phyloP scores from a whole-genome alignment of 2,797 vertebrate species.

The Rachycentron canadum region DNA sequence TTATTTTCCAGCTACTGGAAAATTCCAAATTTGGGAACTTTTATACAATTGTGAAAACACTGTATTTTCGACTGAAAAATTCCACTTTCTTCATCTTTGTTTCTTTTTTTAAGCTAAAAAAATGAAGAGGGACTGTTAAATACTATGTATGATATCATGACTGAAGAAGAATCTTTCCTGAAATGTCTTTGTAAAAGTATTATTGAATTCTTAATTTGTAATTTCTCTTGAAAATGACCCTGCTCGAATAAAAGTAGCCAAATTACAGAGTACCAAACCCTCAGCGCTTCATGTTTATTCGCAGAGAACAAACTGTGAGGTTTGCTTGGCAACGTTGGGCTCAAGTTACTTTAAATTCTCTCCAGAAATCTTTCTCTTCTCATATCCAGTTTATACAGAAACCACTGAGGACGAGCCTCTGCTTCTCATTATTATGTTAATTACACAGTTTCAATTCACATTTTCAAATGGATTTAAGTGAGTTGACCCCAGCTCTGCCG shows the following conservation, averaged over 20 bases:
- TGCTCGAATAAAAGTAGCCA: constrained; percentile 99
- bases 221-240: constrained; percentile 99
- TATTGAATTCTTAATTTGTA: constrained; percentile 99
- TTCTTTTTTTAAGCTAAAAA: constrained; percentile 95
- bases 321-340: constrained; percentile 14
- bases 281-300: constrained; percentile 69
- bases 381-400: constrained; percentile 13
- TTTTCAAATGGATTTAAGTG: constrained; percentile 53
- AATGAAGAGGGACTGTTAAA: constrained; percentile 99
- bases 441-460: constrained; percentile 44
- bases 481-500: constrained; percentile 33
- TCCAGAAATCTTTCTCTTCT: constrained; percentile 19
- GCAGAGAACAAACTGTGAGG: constrained; percentile 14
- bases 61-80: constrained; percentile 99
- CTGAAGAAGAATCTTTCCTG: constrained; percentile 98
- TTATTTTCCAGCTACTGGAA: constrained; percentile 98
- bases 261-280: constrained; percentile 88
- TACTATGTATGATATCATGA: constrained; percentile 99
- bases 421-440: constrained; percentile 63
- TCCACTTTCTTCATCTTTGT: constrained; percentile 99
- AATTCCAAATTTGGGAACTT: constrained; percentile 99
- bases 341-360: constrained; percentile 13
- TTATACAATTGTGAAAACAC: constrained; percentile 99
- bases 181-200: constrained; percentile 99
- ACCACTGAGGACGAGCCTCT: not conserved